phyloP scores from a whole-genome alignment of 2,797 vertebrate genomes.

The Saxicola maurus region DNA sequence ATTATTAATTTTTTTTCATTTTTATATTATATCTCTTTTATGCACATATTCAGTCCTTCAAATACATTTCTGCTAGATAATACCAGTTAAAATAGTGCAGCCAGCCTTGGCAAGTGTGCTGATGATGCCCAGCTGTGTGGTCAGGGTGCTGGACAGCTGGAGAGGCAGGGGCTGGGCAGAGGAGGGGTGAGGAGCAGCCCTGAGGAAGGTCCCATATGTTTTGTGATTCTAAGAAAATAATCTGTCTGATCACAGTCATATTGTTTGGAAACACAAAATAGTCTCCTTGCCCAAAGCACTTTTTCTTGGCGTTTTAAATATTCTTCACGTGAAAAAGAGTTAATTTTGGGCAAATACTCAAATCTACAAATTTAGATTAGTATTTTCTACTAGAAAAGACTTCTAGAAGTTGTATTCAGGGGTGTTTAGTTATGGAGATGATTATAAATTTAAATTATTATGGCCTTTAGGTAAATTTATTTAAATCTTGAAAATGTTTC shows the following conservation, averaged over 20 bases:
- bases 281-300: not conserved
- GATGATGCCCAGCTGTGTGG: not conserved
- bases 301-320: not conserved
- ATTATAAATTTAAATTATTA: not conserved
- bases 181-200: no score
- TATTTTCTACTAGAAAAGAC: not conserved
- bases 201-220: not conserved
- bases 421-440: not conserved
- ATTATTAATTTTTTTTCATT: not conserved
- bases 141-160: rapidly evolving
- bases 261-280: not conserved
- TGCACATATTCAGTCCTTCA: not conserved
- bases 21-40: not conserved
- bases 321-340: not conserved
- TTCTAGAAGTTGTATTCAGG: rapidly evolving
- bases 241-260: not conserved
- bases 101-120: not conserved
- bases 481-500: not conserved
- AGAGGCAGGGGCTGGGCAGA: not conserved
- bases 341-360: not conserved
- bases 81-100: not conserved
- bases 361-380: not conserved
- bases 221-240: not conserved
- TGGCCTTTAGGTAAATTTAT: not conserved
- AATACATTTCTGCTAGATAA: not conserved